Percentiles rank a stretch among this genome's conserved stretches.
phyloP scores from a whole-genome alignment of 2,113 vertebrate species.

The Sprattus sprattus region DNA sequence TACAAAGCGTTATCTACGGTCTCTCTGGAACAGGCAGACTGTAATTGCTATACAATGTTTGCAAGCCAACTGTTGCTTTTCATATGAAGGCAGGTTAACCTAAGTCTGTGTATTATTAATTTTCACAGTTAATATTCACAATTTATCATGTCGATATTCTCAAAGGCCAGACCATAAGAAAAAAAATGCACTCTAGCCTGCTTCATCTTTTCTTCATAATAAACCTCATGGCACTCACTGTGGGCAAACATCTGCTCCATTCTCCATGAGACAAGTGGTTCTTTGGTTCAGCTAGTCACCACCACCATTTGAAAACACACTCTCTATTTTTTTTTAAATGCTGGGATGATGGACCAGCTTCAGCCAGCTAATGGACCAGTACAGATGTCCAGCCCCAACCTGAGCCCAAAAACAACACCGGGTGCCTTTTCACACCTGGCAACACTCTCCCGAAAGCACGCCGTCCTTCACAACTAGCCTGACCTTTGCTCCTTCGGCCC shows the following conservation, averaged over 20 bases:
- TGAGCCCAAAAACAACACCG: slow-evolving; percentile 30
- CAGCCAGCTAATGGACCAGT: slow-evolving; percentile 15
- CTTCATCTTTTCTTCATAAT: not conserved
- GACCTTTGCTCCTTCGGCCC: slow-evolving; percentile 1
- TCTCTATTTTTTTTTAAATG: not conserved
- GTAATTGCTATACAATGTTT: not conserved
- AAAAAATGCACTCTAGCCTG: not conserved
- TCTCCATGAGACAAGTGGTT: not conserved
- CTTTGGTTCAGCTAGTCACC: not conserved
- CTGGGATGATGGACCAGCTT: not conserved
- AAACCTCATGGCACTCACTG: not conserved
- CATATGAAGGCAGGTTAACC: not conserved
- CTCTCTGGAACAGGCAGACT: not conserved
- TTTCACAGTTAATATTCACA: not conserved
- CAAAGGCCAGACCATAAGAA: not conserved
- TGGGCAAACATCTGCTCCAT: not conserved
- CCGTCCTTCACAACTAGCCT: slow-evolving; percentile 8
- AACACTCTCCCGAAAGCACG: slow-evolving; percentile 10
- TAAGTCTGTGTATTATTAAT: not conserved
- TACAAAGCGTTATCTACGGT: not conserved
- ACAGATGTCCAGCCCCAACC: slow-evolving; percentile 24
- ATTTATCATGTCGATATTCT: not conserved
- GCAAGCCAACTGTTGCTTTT: not conserved
- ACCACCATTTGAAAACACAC: not conserved
- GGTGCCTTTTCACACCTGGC: slow-evolving; percentile 12